Evolutionary conservation across 1,140 invertebrate genomes (phyloP).

Genomic region (Phymastichus coffea): DNA sequence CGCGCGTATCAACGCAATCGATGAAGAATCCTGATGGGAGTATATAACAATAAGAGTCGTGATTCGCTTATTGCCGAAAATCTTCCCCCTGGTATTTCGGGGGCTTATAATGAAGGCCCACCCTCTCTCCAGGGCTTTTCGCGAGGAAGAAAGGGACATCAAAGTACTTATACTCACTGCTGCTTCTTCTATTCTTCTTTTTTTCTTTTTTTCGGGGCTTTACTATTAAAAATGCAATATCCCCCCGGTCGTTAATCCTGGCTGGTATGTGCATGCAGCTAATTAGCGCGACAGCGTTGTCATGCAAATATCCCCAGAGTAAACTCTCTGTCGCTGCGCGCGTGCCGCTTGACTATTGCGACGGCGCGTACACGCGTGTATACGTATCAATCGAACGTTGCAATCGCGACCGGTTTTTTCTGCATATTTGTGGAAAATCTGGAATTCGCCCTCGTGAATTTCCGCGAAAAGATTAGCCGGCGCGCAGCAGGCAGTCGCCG

Average conservation of each 20-base stretch:
- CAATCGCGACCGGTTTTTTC: no score
- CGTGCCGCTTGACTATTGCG: conserved; percentile 38
- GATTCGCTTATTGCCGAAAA: conserved; percentile 23
- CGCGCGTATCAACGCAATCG: no score
- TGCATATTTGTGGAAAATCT: no score
- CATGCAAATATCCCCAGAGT: conserved; percentile 46
- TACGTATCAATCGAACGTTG: no score
- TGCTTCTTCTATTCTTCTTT: conserved; percentile 25
- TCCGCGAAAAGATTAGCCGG: no score
- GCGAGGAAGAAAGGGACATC: conserved; percentile 36
- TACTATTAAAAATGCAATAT: conserved; percentile 58
- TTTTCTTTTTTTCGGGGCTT: conserved; percentile 15
- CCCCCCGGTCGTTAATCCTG: conserved; percentile 49
- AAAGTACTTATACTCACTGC: conserved; percentile 33
- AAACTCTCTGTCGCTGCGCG: conserved; percentile 30
- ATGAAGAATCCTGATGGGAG: conserved; percentile 7
- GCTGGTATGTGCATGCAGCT: conserved; percentile 47
- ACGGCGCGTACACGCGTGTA: no score
- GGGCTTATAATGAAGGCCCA: conserved; percentile 12
- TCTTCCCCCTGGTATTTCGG: neutral
- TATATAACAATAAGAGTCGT: no score
- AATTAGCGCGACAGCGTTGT: conserved; percentile 51
- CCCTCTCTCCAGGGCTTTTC: no score
- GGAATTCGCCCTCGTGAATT: no score
- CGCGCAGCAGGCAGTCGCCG: conserved; percentile 42